These are phyloP conservation scores for Antheraea mylitta DNA, from an alignment of 1,140 invertebrate species.

Conservation along the genomic window DNA sequence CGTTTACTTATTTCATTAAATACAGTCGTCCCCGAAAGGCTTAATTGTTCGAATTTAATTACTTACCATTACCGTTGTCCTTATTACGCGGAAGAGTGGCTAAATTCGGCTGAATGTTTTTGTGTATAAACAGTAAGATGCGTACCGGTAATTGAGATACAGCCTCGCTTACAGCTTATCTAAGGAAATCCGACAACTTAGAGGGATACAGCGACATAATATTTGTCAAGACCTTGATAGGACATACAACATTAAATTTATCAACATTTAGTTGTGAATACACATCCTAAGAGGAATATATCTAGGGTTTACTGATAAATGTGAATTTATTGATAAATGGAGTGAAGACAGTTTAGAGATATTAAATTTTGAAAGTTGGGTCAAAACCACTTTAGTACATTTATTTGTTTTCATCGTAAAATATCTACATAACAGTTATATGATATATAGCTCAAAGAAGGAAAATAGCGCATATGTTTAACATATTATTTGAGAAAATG, in stretches of 20 bases:
- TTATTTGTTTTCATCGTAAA: too few species aligned
- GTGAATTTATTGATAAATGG: too few species aligned
- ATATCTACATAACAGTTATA: too few species aligned
- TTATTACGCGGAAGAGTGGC: background rate
- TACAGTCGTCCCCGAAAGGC: background rate
- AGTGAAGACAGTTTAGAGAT: too few species aligned
- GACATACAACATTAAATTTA: background rate
- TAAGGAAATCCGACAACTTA: background rate
- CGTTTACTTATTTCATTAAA: background rate
- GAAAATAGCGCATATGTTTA: too few species aligned
- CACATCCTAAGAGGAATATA: too few species aligned
- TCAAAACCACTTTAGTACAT: too few species aligned
- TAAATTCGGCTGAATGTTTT: constrained; percentile 1
- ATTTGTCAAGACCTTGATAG: background rate
- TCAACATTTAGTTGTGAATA: background rate
- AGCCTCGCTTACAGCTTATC: background rate
- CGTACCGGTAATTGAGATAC: constrained; percentile 1
- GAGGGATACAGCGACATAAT: background rate
- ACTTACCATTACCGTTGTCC: background rate
- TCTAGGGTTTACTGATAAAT: too few species aligned
- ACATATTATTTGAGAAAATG: too few species aligned
- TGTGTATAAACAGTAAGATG: background rate
- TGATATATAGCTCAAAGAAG: too few species aligned
- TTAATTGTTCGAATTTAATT: constrained; percentile 5
- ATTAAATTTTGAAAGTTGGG: too few species aligned